phyloP scores from a whole-genome alignment of 2,888 invertebrate species.

The Epiblema foenella region DNA sequence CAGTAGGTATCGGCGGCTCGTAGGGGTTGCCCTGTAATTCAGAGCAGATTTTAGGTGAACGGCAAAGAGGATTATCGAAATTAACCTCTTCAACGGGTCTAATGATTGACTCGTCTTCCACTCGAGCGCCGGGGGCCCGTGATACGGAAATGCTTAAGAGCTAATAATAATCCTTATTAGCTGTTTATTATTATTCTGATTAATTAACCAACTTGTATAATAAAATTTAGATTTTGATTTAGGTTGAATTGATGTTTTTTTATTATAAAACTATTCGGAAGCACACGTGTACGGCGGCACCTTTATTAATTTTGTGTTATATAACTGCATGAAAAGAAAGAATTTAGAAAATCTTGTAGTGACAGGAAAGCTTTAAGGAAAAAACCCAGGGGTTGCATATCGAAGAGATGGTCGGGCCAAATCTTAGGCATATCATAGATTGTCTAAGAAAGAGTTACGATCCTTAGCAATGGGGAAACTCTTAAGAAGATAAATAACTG shows the following conservation, averaged over 20 bases:
- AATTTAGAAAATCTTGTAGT: no score
- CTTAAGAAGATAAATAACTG: no score
- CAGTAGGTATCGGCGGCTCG: slow-evolving; percentile 31
- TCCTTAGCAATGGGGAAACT: no score
- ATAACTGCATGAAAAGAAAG: no score
- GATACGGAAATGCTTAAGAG: slow-evolving; percentile 40
- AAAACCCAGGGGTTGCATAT: no score
- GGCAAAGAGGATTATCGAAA: slow-evolving; percentile 78
- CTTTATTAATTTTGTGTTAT: no score
- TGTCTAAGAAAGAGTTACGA: no score
- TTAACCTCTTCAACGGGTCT: slow-evolving; percentile 76
- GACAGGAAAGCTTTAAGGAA: no score
- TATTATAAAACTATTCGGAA: no score
- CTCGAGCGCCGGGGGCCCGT: slow-evolving; percentile 60
- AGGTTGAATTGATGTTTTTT: background rate
- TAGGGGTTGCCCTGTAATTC: slow-evolving; percentile 44
- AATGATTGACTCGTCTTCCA: slow-evolving; percentile 73
- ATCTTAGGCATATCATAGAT: no score
- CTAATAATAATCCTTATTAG: slow-evolving; percentile 49
- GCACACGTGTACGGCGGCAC: no score
- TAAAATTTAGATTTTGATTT: slow-evolving; percentile 14
- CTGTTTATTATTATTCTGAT: slow-evolving; percentile 41
- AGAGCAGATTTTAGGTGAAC: slow-evolving; percentile 61
- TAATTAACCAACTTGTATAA: slow-evolving; percentile 33
- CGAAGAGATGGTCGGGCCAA: no score